A percentile compares a stretch with the other conserved stretches of the same genome.
Evolutionary conservation across 2,888 invertebrate genomes (phyloP).

Genomic region (Hypolimnas misippus): DNA sequence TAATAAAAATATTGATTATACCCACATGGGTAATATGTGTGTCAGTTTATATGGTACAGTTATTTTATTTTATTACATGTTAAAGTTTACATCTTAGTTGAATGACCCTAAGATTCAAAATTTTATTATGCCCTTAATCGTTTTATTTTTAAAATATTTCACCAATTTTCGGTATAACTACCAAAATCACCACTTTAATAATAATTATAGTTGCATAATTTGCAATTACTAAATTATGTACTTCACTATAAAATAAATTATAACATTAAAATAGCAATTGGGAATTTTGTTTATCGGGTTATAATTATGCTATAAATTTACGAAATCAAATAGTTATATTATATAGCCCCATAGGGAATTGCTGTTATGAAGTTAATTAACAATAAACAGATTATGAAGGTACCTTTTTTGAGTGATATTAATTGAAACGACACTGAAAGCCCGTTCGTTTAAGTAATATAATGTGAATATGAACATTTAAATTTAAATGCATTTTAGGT

Average conservation of each 20-base stretch:
- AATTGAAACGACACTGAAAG: neutral
- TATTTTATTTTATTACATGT: too few relatives aligned
- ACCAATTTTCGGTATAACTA: too few relatives aligned
- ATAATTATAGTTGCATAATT: too few relatives aligned
- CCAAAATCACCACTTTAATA: too few relatives aligned
- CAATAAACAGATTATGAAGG: neutral
- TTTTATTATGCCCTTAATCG: neutral
- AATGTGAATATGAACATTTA: too few relatives aligned
- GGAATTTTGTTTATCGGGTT: constrained; percentile 21
- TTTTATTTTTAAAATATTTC: neutral
- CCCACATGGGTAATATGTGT: too few relatives aligned
- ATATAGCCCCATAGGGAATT: neutral
- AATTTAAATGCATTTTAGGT: too few relatives aligned
- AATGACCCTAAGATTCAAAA: neutral
- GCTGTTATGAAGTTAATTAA: neutral
- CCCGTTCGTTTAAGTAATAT: neutral
- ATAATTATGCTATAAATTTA: constrained; percentile 17
- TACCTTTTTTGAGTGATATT: too few relatives aligned
- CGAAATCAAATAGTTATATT: constrained; percentile 1
- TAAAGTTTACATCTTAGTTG: too few relatives aligned
- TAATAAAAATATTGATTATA: too few relatives aligned
- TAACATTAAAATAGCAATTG: constrained; percentile 5
- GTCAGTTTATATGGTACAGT: too few relatives aligned
- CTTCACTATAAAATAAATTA: neutral
- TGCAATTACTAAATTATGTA: too few relatives aligned